Evolutionary conservation across 2,888 invertebrate genomes (phyloP), one percentile per base, ranked within the genome.

Genomic region (Atrina japonica): DNA sequence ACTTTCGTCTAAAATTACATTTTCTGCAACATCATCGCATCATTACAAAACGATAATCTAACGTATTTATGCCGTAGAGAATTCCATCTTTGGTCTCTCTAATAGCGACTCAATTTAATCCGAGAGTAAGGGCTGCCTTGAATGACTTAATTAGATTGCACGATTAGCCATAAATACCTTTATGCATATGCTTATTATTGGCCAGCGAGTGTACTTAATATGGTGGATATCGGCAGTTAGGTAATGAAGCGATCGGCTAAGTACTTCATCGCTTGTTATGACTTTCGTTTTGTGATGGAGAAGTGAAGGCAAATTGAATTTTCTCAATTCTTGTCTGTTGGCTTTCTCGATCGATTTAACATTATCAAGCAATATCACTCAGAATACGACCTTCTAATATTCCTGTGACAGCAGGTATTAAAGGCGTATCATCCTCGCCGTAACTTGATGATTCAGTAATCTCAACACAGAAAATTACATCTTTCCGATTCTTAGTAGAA

Each of bases 371-470:
- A 11, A 47, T 50, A 50, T 29, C 23, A 35, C 16, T 56, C 47
- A 58, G 49, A 66, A 66, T 66, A 66, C 45, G 40, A 41, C 45
- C 14, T 23, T 49, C 43, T 66, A 58, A 66, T 58, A 21, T 43
- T 16, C 30, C 11, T 14, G n/a, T n/a, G 18, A 23, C 45, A 49
- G 18, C 45, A n/a, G 56, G 18, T n/a, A 56, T 56, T 40, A 56
- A 23, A 23, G n/a, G 35, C 56, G 9, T 18, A 23, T 56, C 64
- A 56, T 49, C 50, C 35, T 25, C 16, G 43, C 25, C 21, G 49
- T 27, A 49, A 23, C 45, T 66, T 64, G 63, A 66, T 58, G 71
- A 63, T 49, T 58, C 64, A 67, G 63, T 72, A 58, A 67, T 21
- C 43, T 58, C 52, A 21, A 16, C 21, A n/a, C n/a, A 16, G 55